Evolutionary conservation across 2,888 invertebrate genomes (phyloP).

Genomic region (Drosophila lutescens): DNA sequence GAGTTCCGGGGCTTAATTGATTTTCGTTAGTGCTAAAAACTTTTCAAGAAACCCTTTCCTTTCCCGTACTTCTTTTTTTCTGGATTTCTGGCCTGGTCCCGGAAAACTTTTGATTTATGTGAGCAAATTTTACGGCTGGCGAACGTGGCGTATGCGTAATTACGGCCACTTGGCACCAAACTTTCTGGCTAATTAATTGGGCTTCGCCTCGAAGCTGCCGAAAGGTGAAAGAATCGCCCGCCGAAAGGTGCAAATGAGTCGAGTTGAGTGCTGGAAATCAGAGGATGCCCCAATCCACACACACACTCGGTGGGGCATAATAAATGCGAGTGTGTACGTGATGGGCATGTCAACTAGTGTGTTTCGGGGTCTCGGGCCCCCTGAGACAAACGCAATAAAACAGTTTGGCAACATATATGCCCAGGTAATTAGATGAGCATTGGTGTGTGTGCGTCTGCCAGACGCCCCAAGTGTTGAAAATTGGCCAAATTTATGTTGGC

Average conservation of each 20-base stretch:
- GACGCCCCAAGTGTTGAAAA: constrained; percentile 66
- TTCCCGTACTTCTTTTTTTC: constrained; percentile 13
- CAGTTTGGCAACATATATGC: constrained; percentile 47
- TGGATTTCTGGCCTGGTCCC: constrained; percentile 13
- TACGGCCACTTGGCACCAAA: constrained; percentile 53
- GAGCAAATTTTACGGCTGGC: constrained; percentile 57
- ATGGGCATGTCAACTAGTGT: constrained; percentile 50
- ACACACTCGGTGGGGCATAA: constrained; percentile 30
- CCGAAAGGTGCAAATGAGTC: constrained; percentile 55
- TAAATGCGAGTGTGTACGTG: constrained; percentile 56
- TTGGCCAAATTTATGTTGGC: constrained; percentile 58
- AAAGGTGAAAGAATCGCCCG: constrained; percentile 55
- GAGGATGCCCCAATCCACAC: constrained; percentile 42
- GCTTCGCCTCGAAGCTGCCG: constrained; percentile 53
- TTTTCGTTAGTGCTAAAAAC: constrained; percentile 35
- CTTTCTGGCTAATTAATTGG: constrained; percentile 68
- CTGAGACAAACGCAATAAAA: constrained; percentile 52
- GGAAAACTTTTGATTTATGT: constrained; percentile 67
- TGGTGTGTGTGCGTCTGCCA: constrained; percentile 27
- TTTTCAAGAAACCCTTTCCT: constrained; percentile 33
- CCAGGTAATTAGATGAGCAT: constrained; percentile 46
- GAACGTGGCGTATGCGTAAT: constrained; percentile 60
- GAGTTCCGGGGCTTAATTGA: constrained; percentile 57
- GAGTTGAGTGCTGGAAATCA: constrained; percentile 34
- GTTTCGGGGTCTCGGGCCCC: constrained; percentile 37